Base-by-base conservation (phyloP, 2,888 invertebrate genomes). In the Nezara viridula region DNA sequence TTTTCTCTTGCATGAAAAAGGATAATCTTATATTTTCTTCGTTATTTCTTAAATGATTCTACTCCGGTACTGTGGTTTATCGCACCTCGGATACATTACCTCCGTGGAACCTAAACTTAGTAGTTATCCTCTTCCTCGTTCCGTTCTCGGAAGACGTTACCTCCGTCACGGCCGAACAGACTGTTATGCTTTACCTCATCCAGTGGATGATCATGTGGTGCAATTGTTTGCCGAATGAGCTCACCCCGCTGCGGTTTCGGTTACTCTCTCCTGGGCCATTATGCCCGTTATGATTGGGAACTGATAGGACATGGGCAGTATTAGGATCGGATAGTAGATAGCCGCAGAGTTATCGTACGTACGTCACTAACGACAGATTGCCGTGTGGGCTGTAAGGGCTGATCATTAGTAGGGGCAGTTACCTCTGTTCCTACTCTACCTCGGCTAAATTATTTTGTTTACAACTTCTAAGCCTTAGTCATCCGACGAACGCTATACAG, bases 201-300 rank as follows among this genome's bases (percentile, higher is more conserved):
- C 19, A 2, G 66, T 32, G 32, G 66, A 32, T 73, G 27, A 73
- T 73, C 32, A 73, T 73, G 66, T 73, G 66, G 66, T 73, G 6
- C 32, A 37, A 73, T 66, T 73, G 66, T 73, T 73, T 73, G 66
- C 32, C 32, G 66, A 37, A 73, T 73, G 66, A 73, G 66, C 16
- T 21, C 19, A 37, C 2, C 37, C 7, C 19, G 19, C 37, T 73
- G 66, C 37, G 66, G 66, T 73, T 73, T 73, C 2, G 37, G 66
- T 37, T 73, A 73, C 66, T 73, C 66, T 73, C 66, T 73, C 66
- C 66, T 60, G 6, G 66, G 37, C 21, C 66, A 73, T 73, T 73
- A 73, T 9, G 24, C 32, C 66, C 32, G 66, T 21, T 37, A 73
- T 73, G 66, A 73, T 73, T 73, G 66, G 37, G 66, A 73, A 37